Evolutionary conservation across 2,113 vertebrate species (phyloP).

Genomic region (Castor canadensis): DNA sequence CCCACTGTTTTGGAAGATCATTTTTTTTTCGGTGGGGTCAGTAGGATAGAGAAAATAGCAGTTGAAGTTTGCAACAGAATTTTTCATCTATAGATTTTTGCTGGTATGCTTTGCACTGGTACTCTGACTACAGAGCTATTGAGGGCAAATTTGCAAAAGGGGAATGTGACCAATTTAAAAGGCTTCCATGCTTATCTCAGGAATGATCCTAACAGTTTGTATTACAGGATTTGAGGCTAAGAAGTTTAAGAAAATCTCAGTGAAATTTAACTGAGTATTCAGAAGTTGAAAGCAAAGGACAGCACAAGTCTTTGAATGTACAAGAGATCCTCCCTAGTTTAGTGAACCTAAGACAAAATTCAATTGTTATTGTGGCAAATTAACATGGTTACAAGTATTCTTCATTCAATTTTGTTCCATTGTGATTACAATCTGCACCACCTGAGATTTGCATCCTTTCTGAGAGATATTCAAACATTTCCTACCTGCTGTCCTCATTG

Average conservation of each 20-base stretch:
- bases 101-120: fast-evolving
- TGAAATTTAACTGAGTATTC: not conserved
- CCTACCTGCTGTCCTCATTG: not conserved
- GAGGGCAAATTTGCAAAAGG: not conserved
- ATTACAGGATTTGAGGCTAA: not conserved
- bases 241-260: not conserved
- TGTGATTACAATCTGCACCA: not conserved
- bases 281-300: not conserved
- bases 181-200: not conserved
- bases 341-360: not conserved
- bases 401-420: not conserved
- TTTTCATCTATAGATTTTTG: not conserved
- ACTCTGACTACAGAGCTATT: not conserved
- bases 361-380: not conserved
- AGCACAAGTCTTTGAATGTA: not conserved
- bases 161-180: not conserved
- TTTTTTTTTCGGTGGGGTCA: not conserved
- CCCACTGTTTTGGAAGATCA: not conserved
- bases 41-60: not conserved
- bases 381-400: not conserved
- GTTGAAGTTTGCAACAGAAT: not conserved
- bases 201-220: not conserved
- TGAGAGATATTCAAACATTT: not conserved
- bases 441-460: not conserved
- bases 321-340: not conserved